phyloP scores from a whole-genome alignment of 2,113 vertebrate species.

The Phylloscopus whistleri region DNA sequence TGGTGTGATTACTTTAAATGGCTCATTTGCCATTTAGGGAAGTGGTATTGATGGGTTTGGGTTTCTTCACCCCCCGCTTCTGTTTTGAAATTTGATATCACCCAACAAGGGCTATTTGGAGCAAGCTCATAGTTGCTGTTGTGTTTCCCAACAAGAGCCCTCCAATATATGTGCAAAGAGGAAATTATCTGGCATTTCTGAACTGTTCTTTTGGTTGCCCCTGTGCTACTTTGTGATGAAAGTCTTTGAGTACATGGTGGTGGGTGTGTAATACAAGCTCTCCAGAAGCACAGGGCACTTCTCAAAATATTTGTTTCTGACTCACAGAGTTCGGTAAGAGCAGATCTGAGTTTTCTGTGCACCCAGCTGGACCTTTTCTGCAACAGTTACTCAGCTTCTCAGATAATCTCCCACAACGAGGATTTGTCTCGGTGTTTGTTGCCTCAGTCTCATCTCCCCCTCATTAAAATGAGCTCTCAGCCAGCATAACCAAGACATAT shows the following conservation, averaged over 20 bases:
- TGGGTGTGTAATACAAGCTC: not conserved
- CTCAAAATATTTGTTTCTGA: not conserved
- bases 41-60: not conserved
- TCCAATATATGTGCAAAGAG: not conserved
- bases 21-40: not conserved
- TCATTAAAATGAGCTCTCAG: not conserved
- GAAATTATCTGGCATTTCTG: slow-evolving; percentile 27
- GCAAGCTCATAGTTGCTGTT: not conserved
- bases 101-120: not conserved
- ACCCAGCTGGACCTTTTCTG: not conserved
- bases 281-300: not conserved
- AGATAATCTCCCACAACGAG: not conserved
- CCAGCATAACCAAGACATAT: not conserved
- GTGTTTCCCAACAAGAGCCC: not conserved
- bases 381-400: not conserved
- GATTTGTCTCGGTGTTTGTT: not conserved
- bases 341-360: not conserved
- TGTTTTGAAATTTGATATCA: not conserved
- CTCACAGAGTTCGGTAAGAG: not conserved
- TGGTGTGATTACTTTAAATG: not conserved
- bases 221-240: not conserved
- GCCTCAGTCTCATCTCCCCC: not conserved
- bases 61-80: not conserved
- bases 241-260: not conserved
- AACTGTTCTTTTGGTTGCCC: not conserved